Conservation (phyloP, 2,113 vertebrate genomes). For the Pogona vitticeps region DNA sequence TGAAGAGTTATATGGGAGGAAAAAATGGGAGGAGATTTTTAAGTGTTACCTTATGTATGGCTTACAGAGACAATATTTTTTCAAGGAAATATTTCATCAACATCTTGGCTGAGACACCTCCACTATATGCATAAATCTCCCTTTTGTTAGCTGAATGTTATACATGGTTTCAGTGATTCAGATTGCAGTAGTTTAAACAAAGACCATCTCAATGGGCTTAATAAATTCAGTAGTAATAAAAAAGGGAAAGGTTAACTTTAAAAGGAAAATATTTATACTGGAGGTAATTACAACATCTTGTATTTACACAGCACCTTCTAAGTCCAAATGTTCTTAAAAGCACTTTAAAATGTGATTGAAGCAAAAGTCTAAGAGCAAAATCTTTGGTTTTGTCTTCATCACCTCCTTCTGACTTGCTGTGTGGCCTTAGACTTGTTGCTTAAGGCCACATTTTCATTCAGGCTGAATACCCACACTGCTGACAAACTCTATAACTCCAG, state of each 20-base stretch:
- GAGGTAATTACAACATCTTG: conserved; percentile 52
- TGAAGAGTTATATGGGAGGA: neutral
- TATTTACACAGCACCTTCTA: conserved; percentile 57
- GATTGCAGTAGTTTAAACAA: conserved; percentile 60
- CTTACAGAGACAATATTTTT: conserved; percentile 42
- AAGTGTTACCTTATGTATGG: conserved; percentile 5
- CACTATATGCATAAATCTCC: conserved; percentile 32
- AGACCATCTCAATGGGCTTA: conserved; percentile 61
- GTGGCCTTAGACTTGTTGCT: conserved; percentile 39
- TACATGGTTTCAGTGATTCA: conserved; percentile 29
- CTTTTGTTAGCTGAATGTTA: conserved; percentile 22
- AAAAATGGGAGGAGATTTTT: neutral
- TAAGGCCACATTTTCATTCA: conserved; percentile 21
- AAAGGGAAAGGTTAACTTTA: conserved; percentile 57
- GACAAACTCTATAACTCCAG: conserved; percentile 24
- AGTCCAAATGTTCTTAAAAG: conserved; percentile 42
- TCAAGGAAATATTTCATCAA: conserved; percentile 47
- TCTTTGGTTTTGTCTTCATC: conserved; percentile 49
- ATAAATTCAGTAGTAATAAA: conserved; percentile 67
- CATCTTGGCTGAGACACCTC: conserved; percentile 33
- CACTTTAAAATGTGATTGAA: conserved; percentile 62
- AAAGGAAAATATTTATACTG: conserved; percentile 69
- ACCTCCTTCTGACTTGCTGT: conserved; percentile 38
- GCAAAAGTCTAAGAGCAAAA: conserved; percentile 22
- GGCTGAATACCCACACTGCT: neutral